A percentile compares a stretch with the other conserved stretches of the same genome.
Evolutionary conservation across 2,113 vertebrate genomes (phyloP).

Genomic region (Alectura lathami): DNA sequence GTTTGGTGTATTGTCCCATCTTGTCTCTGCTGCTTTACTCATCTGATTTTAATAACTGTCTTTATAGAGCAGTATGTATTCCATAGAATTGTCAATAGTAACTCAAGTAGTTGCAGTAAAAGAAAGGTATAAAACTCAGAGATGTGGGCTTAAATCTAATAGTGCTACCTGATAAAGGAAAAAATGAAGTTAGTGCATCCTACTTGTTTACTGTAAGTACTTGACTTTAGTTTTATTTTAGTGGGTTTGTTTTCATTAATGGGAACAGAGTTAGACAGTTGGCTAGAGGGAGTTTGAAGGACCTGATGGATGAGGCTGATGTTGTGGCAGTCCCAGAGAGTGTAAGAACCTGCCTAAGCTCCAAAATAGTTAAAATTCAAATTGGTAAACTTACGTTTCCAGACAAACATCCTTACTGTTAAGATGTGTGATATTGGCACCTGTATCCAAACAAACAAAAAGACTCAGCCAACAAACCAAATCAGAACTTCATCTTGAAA

Average conservation of each 20-base stretch:
- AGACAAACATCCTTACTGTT: background rate
- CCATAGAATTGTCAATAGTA: background rate
- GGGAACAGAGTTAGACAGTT: background rate
- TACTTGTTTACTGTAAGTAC: background rate
- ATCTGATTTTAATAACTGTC: background rate
- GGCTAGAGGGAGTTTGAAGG: background rate
- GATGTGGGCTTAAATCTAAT: background rate
- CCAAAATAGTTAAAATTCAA: background rate
- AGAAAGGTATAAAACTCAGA: background rate
- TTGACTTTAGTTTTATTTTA: background rate
- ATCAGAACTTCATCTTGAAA: background rate
- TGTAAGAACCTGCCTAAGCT: background rate
- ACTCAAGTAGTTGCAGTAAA: background rate
- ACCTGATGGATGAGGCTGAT: background rate
- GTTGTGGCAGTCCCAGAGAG: background rate
- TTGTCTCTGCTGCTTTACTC: background rate
- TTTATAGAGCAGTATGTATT: background rate
- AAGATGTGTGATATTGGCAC: background rate
- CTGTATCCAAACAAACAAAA: rapidly evolving
- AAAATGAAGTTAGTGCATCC: background rate
- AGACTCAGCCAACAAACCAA: background rate
- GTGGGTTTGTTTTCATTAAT: background rate
- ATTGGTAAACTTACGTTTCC: background rate
- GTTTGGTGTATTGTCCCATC: background rate
- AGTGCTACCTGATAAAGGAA: background rate